phyloP scores from a whole-genome alignment of 2,113 vertebrate genomes.

The Triplophysa dalaica region DNA sequence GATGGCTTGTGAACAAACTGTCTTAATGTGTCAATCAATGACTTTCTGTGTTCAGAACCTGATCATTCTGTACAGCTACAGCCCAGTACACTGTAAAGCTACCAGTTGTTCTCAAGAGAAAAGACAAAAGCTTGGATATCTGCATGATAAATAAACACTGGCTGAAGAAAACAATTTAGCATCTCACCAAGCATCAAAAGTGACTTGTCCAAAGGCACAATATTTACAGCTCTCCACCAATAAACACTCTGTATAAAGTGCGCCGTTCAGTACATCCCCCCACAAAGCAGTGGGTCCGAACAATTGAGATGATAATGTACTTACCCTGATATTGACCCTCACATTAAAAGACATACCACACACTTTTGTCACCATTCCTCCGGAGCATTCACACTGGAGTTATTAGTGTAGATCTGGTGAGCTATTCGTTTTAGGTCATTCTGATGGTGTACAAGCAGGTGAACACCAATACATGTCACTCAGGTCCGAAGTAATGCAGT shows the following conservation, averaged over 20 bases:
- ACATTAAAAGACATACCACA: background rate
- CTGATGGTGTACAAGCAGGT: background rate
- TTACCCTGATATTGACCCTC: constrained; percentile 36
- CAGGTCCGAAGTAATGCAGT: too few relatives aligned
- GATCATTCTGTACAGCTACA: constrained; percentile 14
- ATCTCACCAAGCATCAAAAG: constrained; percentile 60
- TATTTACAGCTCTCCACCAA: constrained; percentile 69
- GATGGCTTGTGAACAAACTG: constrained; percentile 9
- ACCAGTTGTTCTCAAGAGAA: constrained; percentile 35
- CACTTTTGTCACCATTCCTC: constrained; percentile 4
- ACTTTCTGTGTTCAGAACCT: background rate
- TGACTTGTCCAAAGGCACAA: constrained; percentile 73
- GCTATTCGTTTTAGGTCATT: constrained; percentile 4
- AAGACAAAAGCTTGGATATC: constrained; percentile 55
- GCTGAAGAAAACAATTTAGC: constrained; percentile 13
- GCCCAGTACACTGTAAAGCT: constrained; percentile 6
- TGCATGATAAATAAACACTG: constrained; percentile 29
- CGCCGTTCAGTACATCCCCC: constrained; percentile 63
- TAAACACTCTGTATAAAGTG: constrained; percentile 67
- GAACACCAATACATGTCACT: background rate
- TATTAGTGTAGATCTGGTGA: background rate
- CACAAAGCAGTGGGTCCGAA: constrained; percentile 51
- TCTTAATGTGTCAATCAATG: background rate
- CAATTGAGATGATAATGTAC: constrained; percentile 24
- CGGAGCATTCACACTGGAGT: background rate